Conservation (phyloP, 2,797 vertebrate species). For the Hydrophis major region DNA sequence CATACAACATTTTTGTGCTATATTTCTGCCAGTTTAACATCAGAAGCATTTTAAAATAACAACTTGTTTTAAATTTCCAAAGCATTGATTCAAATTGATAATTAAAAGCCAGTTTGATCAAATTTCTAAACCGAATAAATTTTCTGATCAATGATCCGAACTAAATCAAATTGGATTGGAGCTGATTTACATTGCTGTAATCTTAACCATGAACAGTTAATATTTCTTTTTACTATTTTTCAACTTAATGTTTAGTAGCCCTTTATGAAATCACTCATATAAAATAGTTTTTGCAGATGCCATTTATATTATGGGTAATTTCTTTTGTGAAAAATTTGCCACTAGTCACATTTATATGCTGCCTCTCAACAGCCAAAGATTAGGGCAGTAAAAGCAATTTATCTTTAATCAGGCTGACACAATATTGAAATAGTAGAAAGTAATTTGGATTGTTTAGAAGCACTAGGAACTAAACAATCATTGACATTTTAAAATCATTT, state of each 20-base stretch:
- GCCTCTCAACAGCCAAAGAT: background rate
- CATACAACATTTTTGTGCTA: background rate
- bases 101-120: background rate
- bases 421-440: background rate
- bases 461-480: background rate
- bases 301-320: background rate
- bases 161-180: background rate
- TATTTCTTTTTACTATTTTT: background rate
- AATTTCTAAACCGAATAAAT: background rate
- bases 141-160: background rate
- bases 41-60: background rate
- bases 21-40: background rate
- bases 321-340: background rate
- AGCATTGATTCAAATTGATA: background rate
- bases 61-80: background rate
- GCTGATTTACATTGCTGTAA: background rate
- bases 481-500: background rate
- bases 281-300: background rate
- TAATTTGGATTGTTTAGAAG: background rate
- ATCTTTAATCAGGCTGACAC: background rate
- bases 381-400: background rate
- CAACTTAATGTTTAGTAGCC: background rate
- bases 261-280: background rate
- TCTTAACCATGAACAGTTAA: background rate
- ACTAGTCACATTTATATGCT: background rate